Evolutionary conservation across 2,888 invertebrate genomes (phyloP), one percentile per base, ranked within the genome.

Genomic region (Pristionchus entomophagus): DNA sequence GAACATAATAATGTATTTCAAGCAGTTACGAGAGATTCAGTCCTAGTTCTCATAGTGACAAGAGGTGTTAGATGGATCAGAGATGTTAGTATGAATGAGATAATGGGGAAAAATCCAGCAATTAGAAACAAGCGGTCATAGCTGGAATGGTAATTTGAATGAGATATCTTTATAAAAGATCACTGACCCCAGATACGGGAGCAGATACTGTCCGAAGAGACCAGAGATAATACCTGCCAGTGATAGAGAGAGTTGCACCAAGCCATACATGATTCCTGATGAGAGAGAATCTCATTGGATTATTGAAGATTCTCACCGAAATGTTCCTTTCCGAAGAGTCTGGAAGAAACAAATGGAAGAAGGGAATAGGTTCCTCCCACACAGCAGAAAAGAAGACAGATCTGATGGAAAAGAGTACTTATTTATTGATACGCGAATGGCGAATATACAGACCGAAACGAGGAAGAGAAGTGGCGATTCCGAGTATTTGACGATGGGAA

Each of bases 281-380:
- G 3, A 6, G n/a, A 51, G n/a, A 65, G 45, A 45, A 45, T 14
- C 14, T 6, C 45, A 45, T 45, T 62, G 12, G 62, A 32, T 32
- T 29, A 62, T 17, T 29, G 45, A 35, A n/a, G 14, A 2, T 0
- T n/a, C 29, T 22, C 12, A 73, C 84, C 91, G 82, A 93, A 93
- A 84, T 93, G 91, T 22, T 89, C 87, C n/a, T 88, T 88, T 26
- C 92, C 92, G 86, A 93, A 93, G 62, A 90, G 89, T 65, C 88
- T 88, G 80, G 92, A 90, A 2, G 90, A 89, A 12, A 91, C 92
- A 85, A 89, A 92, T 1, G 93, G 93, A 45, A 93, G 88, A 26
- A 93, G 88, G 2, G 91, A 89, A 87, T 90, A 93, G 3, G 91
- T 91, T n/a, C 91, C 92, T 22, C 92, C 92, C 73, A 92, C 89